Evolutionary conservation across 2,113 vertebrate genomes (phyloP), one percentile per base, ranked within the genome.

Genomic region (Muntiacus reevesi): DNA sequence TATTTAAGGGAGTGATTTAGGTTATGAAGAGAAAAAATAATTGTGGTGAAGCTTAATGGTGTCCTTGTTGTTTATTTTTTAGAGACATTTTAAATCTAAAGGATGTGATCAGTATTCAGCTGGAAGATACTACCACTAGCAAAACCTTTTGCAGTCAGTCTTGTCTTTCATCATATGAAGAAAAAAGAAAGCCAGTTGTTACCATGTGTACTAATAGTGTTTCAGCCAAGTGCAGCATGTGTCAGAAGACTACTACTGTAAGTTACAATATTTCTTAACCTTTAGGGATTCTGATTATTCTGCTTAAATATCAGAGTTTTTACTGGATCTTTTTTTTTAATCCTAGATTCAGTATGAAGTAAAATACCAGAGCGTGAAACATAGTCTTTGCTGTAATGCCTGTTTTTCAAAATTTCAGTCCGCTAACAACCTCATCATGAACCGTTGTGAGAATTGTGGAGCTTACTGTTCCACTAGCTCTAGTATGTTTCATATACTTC

Each of bases 331-430:
- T 13, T 89, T 78, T 92, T 33, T 50, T 45, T 23, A 23, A 98
- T 59, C 43, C 81, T 93, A 99, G 99, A 99, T 99, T 95, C 99
- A 99, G 55, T 99, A 99, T 0, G 99, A 99, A 97, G 99, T 99
- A 95, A 99, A 99, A 96, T 99, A 99, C 96, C 99, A 99, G 95
- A 99, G 99, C 0, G 93, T 99, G 1, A 98, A 99, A 14, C 99
- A 99, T 95, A 99, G 99, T 97, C 98, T 99, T 71, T 99, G 99
- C 98, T 99, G 99, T 0, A 99, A 99, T 27, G 91, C 97, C 96
- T 99, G 99, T 83, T 99, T 99, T 96, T 99, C 99, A 89, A 98
- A 99, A 52, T 99, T 99, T 98, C 99, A 99, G 21, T 98, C 99
- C 0, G 97, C 99, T 3, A 99, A 99, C 98, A 99, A 99, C 96